Evolutionary conservation across 30 jellyfish, hydroid and myxozoan species (phyloP).

Genomic region (Aurelia aurita): DNA sequence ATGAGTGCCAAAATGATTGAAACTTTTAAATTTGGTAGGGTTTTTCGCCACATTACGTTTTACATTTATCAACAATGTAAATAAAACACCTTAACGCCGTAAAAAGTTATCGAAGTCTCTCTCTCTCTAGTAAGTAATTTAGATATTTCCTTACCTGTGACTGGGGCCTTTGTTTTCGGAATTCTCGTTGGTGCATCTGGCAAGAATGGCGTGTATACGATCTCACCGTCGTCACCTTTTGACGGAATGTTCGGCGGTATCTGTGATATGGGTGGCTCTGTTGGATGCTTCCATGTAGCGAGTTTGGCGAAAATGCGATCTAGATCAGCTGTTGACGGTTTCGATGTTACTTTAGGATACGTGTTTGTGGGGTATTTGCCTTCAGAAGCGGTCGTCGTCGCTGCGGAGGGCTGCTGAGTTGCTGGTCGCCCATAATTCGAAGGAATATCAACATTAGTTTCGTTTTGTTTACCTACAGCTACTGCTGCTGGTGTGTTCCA

Average conservation of each 20-base stretch:
- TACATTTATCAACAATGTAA: too few relatives aligned
- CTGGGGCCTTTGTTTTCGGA: slow-evolving; percentile 5
- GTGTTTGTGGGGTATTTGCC: slow-evolving; percentile 10
- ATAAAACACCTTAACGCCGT: too few relatives aligned
- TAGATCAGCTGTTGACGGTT: slow-evolving; percentile 45
- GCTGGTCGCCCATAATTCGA: slow-evolving; percentile 31
- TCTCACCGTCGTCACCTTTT: slow-evolving; percentile 49
- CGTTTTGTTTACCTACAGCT: slow-evolving; percentile 29
- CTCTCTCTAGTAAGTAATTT: too few relatives aligned
- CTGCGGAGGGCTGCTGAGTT: neutral
- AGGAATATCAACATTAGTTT: slow-evolving; percentile 27
- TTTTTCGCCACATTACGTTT: too few relatives aligned
- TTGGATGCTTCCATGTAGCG: slow-evolving; percentile 50
- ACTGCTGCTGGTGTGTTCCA: slow-evolving; percentile 56
- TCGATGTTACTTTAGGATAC: slow-evolving; percentile 15
- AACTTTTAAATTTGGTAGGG: too few relatives aligned
- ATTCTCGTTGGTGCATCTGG: slow-evolving; percentile 64
- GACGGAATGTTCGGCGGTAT: slow-evolving; percentile 50
- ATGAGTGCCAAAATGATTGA: too few relatives aligned
- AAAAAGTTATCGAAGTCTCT: too few relatives aligned
- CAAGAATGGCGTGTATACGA: slow-evolving; percentile 41
- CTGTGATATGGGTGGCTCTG: slow-evolving; percentile 42
- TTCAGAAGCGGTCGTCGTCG: slow-evolving; percentile 12
- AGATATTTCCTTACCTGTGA: neutral
- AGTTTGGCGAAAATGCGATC: slow-evolving; percentile 45